Evolutionary conservation across 2,797 vertebrate genomes (phyloP), one percentile per base, ranked within the genome.

Genomic region (Atherinosoma microstoma): DNA sequence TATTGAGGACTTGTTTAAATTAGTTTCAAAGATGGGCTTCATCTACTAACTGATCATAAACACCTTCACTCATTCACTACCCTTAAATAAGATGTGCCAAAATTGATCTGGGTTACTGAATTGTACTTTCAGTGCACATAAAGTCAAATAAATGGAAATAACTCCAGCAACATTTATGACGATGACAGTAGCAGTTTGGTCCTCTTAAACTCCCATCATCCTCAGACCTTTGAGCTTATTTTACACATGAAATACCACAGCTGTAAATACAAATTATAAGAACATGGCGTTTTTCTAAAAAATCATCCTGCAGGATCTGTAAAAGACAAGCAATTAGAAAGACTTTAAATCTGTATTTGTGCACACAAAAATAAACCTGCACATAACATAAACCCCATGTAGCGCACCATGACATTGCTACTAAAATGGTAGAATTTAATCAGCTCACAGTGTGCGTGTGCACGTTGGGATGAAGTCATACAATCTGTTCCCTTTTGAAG

Each of bases 391-490:
- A 13, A 1, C 2, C 13, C 18, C 42, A 7, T 42, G 16, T 7
- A 47, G 42, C 2, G 42, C 24, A 66, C 42, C 10, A n/a, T 38
- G 35, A 64, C 22, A 20, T 13, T 24, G 42, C 38, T 24, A 63
- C 11, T 63, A 11, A 47, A 63, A 32, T 68, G 56, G 13, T 64
- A 29, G 45, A 71, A 64, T 34, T 18, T 53, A 82, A 70, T 64
- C 71, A 60, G 57, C 59, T 22, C 57, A 58, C 54, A 34, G 42
- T 70, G 70, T 62, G 53, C 27, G 24, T 57, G 68, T 63, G 67
- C 80, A 70, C 68, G 70, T 73, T 80, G 24, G 79, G 76, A 84
- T 82, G 67, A 76, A 85, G 78, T 82, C 84, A 71, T 77, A 83
- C 18, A 58, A 67, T 86, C 66, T 86, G 80, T 87, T 87, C 79